Conservation (phyloP, 2,113 vertebrate species). For the Stigmatopora nigra region DNA sequence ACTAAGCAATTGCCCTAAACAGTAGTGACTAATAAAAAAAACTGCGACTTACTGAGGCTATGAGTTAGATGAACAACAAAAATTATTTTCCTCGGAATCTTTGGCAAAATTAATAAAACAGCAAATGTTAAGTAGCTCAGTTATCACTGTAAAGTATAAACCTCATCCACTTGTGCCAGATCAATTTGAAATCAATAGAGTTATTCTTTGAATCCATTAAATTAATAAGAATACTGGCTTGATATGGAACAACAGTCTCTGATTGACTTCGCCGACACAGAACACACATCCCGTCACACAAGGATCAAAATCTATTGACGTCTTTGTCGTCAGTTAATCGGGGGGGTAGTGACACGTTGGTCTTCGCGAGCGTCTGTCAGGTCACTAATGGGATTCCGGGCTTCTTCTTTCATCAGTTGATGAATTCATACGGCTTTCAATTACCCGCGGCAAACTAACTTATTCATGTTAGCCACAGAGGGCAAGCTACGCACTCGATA, state of each 20-base stretch:
- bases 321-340: background rate
- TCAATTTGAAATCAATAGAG: background rate
- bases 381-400: constrained; percentile 12
- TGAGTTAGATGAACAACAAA: background rate
- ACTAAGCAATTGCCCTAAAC: constrained; percentile 49
- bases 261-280: background rate
- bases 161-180: background rate
- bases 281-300: background rate
- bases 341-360: background rate
- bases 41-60: constrained; percentile 47
- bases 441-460: constrained; percentile 40
- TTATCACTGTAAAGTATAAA: background rate
- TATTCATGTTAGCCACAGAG: constrained; percentile 41
- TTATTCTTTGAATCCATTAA: background rate
- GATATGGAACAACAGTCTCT: background rate
- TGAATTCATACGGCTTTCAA: constrained; percentile 48
- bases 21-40: constrained; percentile 35
- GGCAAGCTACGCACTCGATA: constrained; percentile 21
- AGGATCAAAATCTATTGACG: background rate
- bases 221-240: background rate
- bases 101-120: background rate
- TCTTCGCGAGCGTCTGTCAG: background rate
- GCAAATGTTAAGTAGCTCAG: too few relatives aligned
- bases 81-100: background rate
- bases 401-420: constrained; percentile 31